Base-by-base conservation (phyloP, 2,797 vertebrate genomes). In the Rhinophrynus dorsalis region DNA sequence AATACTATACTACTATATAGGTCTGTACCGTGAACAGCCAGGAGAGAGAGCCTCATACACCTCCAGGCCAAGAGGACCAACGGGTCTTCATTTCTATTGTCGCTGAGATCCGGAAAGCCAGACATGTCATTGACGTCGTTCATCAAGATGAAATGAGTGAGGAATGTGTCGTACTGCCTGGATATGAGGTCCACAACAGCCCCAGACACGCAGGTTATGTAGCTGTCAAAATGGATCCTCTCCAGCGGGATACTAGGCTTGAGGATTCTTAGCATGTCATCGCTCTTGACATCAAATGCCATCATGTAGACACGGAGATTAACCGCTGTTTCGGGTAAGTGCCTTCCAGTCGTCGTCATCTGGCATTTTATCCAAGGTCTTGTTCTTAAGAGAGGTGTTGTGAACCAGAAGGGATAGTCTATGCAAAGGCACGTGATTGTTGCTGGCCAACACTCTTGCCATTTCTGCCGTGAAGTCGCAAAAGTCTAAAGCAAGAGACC, bases 221-320 rank as follows among this genome's bases (percentile, higher is more conserved):
- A 99, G 86, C 96, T 96, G 85, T 99, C 97, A 67, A 99, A 93
- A 80, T 99, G 97, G 83, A 99, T 94, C 77, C 96, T 93, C 89
- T 98, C 95, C 81, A 99, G 84, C 1, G 97, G 97, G 76, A 99
- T 91, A 86, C 95, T 96, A 50, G 97, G 97, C 87, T 99, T 99
- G 56, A 99, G 90, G 85, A 97, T 92, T 80, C 93, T 87, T 78
- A 98, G 86, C 87, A 99, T 94, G 82, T 97, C 94, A 40, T 94
- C 92, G 79, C 90, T 95, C 84, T 94, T 90, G 51, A 98, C 91
- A 81, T 99, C 96, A 84, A 98, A 93, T 44, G 92, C 95, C 95
- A 99, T 96, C 81, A 99, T 84, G 82, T 98, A 99, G 68, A 99
- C 97, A 6, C 95, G 94, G 75, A 99, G 91, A 88, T 95, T 92